Percentiles rank a stretch among this genome's conserved stretches.
Evolutionary conservation across 64 coral and sea anemone species (phyloP).

Genomic region (Anthopleura sola): DNA sequence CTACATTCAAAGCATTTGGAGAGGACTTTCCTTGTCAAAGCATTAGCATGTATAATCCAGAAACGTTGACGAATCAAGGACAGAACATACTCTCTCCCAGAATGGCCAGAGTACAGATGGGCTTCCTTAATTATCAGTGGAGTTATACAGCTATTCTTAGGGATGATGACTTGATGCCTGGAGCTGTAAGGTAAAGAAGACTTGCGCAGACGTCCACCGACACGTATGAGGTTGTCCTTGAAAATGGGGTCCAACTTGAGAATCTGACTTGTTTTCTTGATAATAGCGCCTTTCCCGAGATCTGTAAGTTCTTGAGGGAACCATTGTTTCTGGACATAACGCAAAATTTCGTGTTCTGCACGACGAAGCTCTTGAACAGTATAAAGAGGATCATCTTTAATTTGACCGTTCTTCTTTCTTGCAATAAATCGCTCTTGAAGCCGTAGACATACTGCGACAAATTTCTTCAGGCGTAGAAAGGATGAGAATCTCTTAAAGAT

Average conservation of each 20-base stretch:
- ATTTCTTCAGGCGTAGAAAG: neutral
- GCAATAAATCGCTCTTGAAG: neutral
- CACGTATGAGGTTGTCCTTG: neutral
- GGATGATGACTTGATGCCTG: slow-evolving; percentile 35
- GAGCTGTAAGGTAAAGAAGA: neutral
- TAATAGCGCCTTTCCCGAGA: neutral
- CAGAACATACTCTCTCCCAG: slow-evolving; percentile 29
- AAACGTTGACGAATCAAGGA: neutral
- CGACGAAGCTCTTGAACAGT: neutral
- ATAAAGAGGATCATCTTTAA: neutral
- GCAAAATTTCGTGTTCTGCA: slow-evolving; percentile 30
- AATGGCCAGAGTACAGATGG: slow-evolving; percentile 15
- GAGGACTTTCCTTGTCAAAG: neutral
- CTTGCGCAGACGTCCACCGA: too few relatives aligned
- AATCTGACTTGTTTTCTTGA: neutral
- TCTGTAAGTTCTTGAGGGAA: neutral
- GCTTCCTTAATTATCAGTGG: slow-evolving; percentile 8
- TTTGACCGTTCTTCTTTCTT: neutral
- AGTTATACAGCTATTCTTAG: neutral
- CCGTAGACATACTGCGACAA: neutral
- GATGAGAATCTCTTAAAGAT: slow-evolving; percentile 9
- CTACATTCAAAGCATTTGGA: neutral
- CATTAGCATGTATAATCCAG: neutral
- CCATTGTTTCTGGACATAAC: slow-evolving; percentile 16
- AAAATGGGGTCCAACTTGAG: slow-evolving; percentile 6